Evolutionary conservation across 1,140 invertebrate species (phyloP).

Genomic region (Lycorma delicatula): DNA sequence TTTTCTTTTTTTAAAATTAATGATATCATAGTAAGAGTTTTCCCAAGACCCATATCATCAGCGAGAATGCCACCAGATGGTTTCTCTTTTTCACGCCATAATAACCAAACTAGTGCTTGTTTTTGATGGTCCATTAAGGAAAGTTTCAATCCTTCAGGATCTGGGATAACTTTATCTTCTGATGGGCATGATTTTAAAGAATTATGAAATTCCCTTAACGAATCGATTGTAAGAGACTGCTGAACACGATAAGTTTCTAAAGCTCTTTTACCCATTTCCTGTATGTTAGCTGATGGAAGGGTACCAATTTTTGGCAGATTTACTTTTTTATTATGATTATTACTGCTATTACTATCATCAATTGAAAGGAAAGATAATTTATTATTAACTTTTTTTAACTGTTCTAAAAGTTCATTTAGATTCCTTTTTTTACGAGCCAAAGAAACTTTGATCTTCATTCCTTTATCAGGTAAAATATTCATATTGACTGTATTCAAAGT

Average conservation of each 20-base stretch:
- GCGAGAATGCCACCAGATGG: conserved; percentile 74
- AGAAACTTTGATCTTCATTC: too few relatives aligned
- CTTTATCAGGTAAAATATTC: too few relatives aligned
- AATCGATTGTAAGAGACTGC: conserved; percentile 57
- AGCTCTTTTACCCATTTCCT: too few relatives aligned
- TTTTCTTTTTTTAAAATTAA: conserved; percentile 48
- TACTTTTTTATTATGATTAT: too few relatives aligned
- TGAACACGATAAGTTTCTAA: conserved; percentile 50
- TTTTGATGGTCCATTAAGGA: conserved; percentile 78
- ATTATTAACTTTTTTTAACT: too few relatives aligned
- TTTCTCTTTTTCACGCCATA: conserved; percentile 76
- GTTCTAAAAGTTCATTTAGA: too few relatives aligned
- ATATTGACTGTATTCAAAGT: too few relatives aligned
- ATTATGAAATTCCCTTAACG: conserved; percentile 61
- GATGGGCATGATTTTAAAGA: conserved; percentile 56
- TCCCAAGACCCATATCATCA: conserved; percentile 93
- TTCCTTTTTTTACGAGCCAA: too few relatives aligned
- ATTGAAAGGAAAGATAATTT: too few relatives aligned
- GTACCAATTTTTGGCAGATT: too few relatives aligned
- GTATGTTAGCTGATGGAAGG: too few relatives aligned
- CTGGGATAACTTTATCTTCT: conserved; percentile 46
- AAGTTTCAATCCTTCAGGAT: conserved; percentile 56
- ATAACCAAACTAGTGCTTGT: conserved; percentile 77
- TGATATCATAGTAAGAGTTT: conserved; percentile 88
- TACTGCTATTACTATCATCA: too few relatives aligned